phyloP scores from a whole-genome alignment of 2,113 vertebrate genomes.

The Vireo altiloquus region DNA sequence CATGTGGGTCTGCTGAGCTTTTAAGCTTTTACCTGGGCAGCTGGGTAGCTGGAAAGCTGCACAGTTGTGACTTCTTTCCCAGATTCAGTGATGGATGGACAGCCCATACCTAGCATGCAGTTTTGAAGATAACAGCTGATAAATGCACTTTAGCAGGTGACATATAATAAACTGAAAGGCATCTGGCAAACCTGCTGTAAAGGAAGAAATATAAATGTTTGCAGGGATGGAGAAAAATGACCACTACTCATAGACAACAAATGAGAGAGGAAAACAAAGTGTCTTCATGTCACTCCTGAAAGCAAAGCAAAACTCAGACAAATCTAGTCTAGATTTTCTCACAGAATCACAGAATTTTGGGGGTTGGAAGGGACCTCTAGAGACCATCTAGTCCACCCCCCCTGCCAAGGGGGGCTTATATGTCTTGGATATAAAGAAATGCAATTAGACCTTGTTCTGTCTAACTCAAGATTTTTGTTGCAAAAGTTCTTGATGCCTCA shows the following conservation, averaged over 20 bases:
- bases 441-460: neutral
- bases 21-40: neutral
- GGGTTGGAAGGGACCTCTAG: neutral
- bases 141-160: neutral
- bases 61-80: neutral
- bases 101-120: neutral
- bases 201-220: neutral
- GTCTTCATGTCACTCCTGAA: neutral
- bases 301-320: neutral
- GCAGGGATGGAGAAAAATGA: neutral
- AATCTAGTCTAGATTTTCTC: neutral
- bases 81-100: neutral
- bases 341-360: neutral
- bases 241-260: neutral
- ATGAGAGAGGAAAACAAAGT: neutral
- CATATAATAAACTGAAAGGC: neutral
- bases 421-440: neutral
- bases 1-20: rapidly evolving
- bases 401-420: neutral
- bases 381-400: neutral
- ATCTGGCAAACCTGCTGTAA: neutral
- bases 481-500: neutral
- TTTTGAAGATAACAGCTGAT: neutral
- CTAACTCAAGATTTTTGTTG: neutral
- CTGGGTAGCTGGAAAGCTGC: rapidly evolving